Evolutionary conservation across 2,797 vertebrate genomes (phyloP).

Genomic region (Leptoclinus maculatus): DNA sequence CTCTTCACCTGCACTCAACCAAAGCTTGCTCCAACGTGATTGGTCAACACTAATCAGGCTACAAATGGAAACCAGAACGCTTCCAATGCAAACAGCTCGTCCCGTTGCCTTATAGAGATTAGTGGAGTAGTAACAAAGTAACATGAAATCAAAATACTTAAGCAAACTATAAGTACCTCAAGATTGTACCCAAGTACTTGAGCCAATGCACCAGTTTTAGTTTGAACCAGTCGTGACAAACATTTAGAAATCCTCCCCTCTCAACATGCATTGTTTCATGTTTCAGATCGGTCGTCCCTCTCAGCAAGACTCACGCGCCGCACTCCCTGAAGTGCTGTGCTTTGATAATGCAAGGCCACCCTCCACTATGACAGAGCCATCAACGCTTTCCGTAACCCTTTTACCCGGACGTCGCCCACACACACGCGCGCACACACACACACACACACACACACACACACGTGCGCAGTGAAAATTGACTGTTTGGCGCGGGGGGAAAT

Average conservation of each 20-base stretch:
- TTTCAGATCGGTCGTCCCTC: constrained; percentile 37
- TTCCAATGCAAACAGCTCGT: not conserved
- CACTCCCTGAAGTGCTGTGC: constrained; percentile 19
- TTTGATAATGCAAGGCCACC: constrained; percentile 71
- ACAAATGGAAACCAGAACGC: not conserved
- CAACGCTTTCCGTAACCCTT: constrained; percentile 66
- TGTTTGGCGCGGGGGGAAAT: constrained; percentile 82
- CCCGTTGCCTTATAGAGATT: not conserved
- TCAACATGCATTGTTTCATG: constrained; percentile 9
- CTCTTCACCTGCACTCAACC: too few species aligned
- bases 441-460: constrained; percentile 18
- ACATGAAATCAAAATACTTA: not conserved
- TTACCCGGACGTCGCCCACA: constrained; percentile 60
- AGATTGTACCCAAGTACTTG: not conserved
- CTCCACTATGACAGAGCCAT: constrained; percentile 70
- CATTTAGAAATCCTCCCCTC: constrained; percentile 9
- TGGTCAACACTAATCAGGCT: not conserved
- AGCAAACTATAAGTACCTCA: not conserved
- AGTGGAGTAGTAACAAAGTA: not conserved
- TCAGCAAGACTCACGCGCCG: constrained; percentile 10
- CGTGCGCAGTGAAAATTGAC: constrained; percentile 72
- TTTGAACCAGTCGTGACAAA: constrained; percentile 1
- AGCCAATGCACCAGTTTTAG: not conserved
- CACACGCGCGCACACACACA: not conserved
- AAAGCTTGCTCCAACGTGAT: not conserved